Evolutionary conservation across 2,888 invertebrate species (phyloP).

Genomic region (Zonitis immaculata): DNA sequence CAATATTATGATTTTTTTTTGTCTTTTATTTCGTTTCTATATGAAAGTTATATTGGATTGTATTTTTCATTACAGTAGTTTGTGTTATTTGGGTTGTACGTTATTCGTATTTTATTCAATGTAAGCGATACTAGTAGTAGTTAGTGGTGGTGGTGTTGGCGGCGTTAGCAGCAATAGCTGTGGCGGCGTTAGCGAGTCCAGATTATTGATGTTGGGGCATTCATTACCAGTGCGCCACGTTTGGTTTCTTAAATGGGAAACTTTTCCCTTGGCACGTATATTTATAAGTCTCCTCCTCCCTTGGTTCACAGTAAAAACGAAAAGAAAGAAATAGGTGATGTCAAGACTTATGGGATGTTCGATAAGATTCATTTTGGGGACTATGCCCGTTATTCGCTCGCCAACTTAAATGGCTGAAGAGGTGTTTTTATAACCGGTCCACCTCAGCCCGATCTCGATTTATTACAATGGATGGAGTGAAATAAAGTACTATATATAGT

Average conservation of each 20-base stretch:
- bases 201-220: constrained; percentile 42
- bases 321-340: constrained; percentile 52
- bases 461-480: constrained; percentile 39
- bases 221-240: constrained; percentile 40
- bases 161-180: neutral
- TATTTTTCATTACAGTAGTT: too few relatives aligned
- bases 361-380: constrained; percentile 52
- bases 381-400: constrained; percentile 34
- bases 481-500: constrained; percentile 36
- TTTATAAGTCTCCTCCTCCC: constrained; percentile 49
- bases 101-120: too few relatives aligned
- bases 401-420: constrained; percentile 46
- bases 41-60: too few relatives aligned
- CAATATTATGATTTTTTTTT: neutral
- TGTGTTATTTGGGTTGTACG: too few relatives aligned
- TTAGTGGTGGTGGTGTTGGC: neutral
- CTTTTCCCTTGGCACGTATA: constrained; percentile 50
- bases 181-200: constrained; percentile 20
- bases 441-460: constrained; percentile 39
- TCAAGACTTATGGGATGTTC: constrained; percentile 52
- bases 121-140: neutral
- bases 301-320: constrained; percentile 40
- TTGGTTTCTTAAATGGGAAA: constrained; percentile 49
- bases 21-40: too few relatives aligned
- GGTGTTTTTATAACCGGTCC: constrained; percentile 46